phyloP scores from a whole-genome alignment of 2,797 vertebrate genomes.

The Eremophila alpestris region DNA sequence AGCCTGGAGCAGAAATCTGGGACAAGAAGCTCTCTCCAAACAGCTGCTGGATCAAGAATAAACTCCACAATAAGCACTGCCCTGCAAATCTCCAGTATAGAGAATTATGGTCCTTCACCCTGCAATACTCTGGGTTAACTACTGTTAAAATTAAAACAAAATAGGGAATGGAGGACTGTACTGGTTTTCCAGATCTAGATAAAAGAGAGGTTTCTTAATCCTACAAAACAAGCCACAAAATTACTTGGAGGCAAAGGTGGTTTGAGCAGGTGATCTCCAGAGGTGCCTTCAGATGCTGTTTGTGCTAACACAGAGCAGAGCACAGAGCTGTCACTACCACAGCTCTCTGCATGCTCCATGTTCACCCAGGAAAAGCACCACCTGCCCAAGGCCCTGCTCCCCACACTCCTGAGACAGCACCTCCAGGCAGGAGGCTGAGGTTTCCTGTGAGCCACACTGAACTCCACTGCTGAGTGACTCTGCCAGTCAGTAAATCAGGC shows the following conservation, averaged over 20 bases:
- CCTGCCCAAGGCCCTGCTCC: background rate
- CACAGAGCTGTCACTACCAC: background rate
- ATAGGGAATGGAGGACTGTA: background rate
- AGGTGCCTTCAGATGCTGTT: background rate
- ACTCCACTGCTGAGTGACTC: background rate
- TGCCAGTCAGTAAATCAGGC: background rate
- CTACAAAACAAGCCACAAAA: background rate
- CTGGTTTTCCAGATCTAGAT: background rate
- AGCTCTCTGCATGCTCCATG: fast-evolving
- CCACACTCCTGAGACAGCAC: background rate
- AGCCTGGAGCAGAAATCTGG: background rate
- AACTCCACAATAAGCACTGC: background rate
- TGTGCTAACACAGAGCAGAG: background rate
- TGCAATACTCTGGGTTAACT: background rate
- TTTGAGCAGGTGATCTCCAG: background rate
- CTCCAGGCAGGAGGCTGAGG: background rate
- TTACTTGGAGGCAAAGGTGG: background rate
- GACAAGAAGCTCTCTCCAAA: background rate
- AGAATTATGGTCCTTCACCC: background rate
- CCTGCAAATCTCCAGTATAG: background rate
- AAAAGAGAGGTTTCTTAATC: background rate
- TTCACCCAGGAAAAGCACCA: background rate
- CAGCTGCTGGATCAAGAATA: background rate
- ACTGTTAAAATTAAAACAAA: background rate
- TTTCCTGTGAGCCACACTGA: background rate